Base-by-base conservation (phyloP, 53 echinoderm and acorn worm species). In the Actinopyga echinites region DNA sequence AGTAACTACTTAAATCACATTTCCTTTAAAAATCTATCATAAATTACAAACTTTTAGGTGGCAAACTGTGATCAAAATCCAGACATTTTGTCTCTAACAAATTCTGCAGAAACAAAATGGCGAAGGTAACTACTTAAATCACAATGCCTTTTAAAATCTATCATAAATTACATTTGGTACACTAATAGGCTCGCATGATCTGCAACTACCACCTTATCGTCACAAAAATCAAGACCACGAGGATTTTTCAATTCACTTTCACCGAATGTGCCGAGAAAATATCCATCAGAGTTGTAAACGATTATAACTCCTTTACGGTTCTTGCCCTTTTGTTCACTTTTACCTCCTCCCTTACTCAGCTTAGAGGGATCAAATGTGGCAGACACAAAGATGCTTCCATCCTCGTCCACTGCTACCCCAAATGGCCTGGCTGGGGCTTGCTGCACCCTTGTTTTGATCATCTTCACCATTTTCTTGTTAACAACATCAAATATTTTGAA, bases 231-330 rank as follows among this genome's bases (percentile, higher is more conserved):
- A 62, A 62, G 62, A 11, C 30, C 62, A 62, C 26, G 62, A 1
- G 62, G 62, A 13, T 26, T 29, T 11, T 30, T 62, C 28, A 62
- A 30, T 13, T 62, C 28, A 30, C 55, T 77, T 24, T 77, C 77
- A 15, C 77, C 77, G 25, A 77, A 33, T 19, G 52, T 77, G 49
- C 77, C 77, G 28, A 77, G 77, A 49, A 29, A 77, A 56, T 77
- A 77, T 23, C 55, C 56, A 28, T 77, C 19, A 28, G 77, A 77
- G 28, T 77, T 77, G 32, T 77, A 77, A 8, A 33, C 32, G 3
- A 77, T 17, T 11, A 77, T 56, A 15, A 56, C 77, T 19, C 77
- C 77, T 30, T 12, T 21, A 20, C 56, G 32, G 0, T 15, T 30
- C 6, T 13, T 29, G 31, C 17, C 11, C 3, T 36, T 35, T 35